Conservation (phyloP, 2,888 invertebrate species). For the Hermaeophaga mercurialis region DNA sequence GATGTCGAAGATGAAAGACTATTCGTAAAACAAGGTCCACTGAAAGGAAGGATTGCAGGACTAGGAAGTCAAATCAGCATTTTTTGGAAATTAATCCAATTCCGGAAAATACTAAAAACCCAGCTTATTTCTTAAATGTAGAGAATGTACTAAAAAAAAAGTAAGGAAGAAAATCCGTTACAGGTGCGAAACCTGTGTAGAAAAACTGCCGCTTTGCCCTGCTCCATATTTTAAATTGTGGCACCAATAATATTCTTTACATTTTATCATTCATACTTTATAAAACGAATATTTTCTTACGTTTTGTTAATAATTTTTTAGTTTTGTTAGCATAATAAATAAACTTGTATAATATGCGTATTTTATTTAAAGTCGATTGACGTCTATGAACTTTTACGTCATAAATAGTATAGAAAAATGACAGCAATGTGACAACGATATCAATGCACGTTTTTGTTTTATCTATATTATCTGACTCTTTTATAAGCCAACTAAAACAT, state of each 20-base stretch:
- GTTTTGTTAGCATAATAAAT: too few species aligned
- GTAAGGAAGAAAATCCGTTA: slow-evolving; percentile 8
- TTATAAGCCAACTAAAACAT: too few species aligned
- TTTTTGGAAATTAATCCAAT: slow-evolving; percentile 17
- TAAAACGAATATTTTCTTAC: slow-evolving; percentile 5
- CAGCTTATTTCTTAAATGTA: too few species aligned
- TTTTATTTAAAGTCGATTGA: not conserved
- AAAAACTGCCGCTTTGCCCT: slow-evolving; percentile 13
- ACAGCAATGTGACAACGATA: too few species aligned
- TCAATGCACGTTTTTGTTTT: too few species aligned
- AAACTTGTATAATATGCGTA: not conserved
- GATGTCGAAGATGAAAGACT: slow-evolving; percentile 8
- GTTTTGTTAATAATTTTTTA: too few species aligned
- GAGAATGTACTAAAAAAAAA: too few species aligned
- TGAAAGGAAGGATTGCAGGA: too few species aligned
- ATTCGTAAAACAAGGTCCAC: slow-evolving; percentile 6
- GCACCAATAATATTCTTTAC: too few species aligned
- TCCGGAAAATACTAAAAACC: slow-evolving; percentile 14
- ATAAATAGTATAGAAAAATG: too few species aligned
- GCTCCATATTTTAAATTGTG: slow-evolving; percentile 17
- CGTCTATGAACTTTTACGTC: too few species aligned
- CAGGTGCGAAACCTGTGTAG: slow-evolving; percentile 18
- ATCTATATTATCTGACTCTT: not conserved
- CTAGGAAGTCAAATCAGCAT: slow-evolving; percentile 11
- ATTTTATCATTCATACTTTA: too few species aligned